Conservation (phyloP, 2,113 vertebrate species). For the Centrocercus urophasianus region DNA sequence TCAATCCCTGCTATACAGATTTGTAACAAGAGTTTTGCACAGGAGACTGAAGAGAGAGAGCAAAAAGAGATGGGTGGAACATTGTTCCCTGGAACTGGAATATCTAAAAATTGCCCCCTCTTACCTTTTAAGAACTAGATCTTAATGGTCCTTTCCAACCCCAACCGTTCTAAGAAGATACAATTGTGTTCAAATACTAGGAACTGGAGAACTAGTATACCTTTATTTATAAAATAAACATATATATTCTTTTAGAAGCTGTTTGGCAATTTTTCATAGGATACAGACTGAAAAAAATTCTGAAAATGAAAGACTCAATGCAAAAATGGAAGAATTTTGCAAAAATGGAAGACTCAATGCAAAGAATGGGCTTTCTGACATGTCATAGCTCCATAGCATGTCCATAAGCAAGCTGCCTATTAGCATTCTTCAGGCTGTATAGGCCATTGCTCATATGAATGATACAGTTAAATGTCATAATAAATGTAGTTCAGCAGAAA, state of each 20-base stretch:
- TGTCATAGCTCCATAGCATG: neutral
- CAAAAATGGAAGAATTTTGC: neutral
- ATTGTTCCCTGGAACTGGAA: neutral
- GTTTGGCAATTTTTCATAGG: neutral
- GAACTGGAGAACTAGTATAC: neutral
- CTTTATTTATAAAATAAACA: neutral
- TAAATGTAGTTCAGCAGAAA: neutral
- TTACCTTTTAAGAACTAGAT: neutral
- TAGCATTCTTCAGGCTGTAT: neutral
- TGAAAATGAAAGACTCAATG: neutral
- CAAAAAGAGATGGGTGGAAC: neutral
- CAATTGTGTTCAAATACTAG: neutral
- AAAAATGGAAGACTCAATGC: neutral
- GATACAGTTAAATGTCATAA: neutral
- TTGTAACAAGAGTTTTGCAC: neutral
- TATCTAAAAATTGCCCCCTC: neutral
- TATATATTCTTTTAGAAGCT: neutral
- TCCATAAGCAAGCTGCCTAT: neutral
- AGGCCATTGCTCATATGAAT: neutral
- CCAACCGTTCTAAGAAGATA: neutral
- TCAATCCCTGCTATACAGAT: neutral
- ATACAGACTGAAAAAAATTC: neutral
- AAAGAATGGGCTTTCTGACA: neutral
- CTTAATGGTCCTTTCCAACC: too few species aligned
- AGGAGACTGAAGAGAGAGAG: fast-evolving